Base-by-base conservation (phyloP, 2,113 vertebrate species). In the Nibea coibor region DNA sequence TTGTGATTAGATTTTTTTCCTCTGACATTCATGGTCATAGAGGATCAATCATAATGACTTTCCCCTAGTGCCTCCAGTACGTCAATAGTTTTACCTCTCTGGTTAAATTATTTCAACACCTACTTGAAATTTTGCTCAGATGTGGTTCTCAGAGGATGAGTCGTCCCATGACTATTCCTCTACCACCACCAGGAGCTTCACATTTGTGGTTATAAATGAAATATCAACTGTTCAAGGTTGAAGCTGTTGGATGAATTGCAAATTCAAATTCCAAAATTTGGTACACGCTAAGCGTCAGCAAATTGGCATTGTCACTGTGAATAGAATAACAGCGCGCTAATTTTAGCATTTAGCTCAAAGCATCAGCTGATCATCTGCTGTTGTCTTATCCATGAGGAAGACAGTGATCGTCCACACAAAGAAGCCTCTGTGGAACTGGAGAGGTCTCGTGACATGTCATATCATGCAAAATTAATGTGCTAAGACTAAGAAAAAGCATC, bases 381-480 rank as follows among this genome's bases (percentile, higher is more conserved):
- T 62, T 26, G 48, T 75, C 31, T 75, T 15, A 69, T 53, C 48
- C 8, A 7, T 56, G 26, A 56, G 56, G 5, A 62, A 48, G 28
- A 22, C 16, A 61, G 24, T 66, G 20, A 69, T 24, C 2, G 62
- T 22, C 43, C 35, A 26, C 4, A 74, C 22, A 22, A 47, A 66
- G 31, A 20, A 59, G 48, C 53, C 65, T 59, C 56, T 16, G 43
- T 42, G 26, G 28, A 61, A 48, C 42, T 59, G 12, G 9, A 5
- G 65, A 14, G 43, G 74, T 77, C 59, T 42, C 58, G 31, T 82
- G 68, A 81, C 47, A 67, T 64, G 20, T 53, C 17, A 42, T 22
- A 51, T 79, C n/a, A 10, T 75, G 50, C n/a, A 65, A 80, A 61
- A 75, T 73, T 31, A 31, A 75, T 42, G 19, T 48, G 19, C 28